These are phyloP conservation scores for Tuberolachnus salignus DNA, from an alignment of 2,888 invertebrate genomes.

Conservation along the genomic window DNA sequence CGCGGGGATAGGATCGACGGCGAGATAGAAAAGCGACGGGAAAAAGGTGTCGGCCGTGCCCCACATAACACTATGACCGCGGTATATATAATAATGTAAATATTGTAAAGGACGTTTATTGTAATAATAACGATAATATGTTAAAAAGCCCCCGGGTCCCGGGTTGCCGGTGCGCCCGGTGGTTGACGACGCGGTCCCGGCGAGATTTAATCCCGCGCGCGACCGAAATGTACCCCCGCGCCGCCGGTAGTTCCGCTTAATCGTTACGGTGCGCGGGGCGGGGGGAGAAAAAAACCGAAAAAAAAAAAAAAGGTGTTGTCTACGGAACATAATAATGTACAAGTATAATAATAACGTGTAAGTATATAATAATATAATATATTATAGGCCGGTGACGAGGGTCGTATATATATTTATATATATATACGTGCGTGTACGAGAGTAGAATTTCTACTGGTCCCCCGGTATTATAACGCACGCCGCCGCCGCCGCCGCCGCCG, in stretches of 20 bases:
- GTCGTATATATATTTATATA: neutral
- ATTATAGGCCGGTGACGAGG: slow-evolving; percentile 41
- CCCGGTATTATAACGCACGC: slow-evolving; percentile 30
- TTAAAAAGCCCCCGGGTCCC: no score
- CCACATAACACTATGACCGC: neutral
- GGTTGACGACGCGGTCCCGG: no score
- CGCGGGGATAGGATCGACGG: neutral
- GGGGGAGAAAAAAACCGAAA: no score
- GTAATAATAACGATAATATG: no score
- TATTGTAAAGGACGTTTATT: no score
- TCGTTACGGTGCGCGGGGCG: no score
- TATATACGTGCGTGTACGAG: neutral
- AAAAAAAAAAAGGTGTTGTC: slow-evolving; percentile 57
- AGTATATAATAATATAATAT: neutral
- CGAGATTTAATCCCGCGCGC: no score
- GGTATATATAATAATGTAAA: no score
- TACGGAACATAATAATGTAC: slow-evolving; percentile 24
- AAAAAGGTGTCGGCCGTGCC: slow-evolving; percentile 17
- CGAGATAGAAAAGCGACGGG: neutral
- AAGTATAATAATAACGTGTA: no score
- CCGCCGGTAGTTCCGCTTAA: slow-evolving; percentile 42
- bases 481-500: slow-evolving; percentile 29
- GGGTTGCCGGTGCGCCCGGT: no score
- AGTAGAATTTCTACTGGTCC: slow-evolving; percentile 25
- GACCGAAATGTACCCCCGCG: no score